Percentiles rank a stretch among this genome's conserved stretches.
These are phyloP conservation scores for Amblyopsis hoosieri DNA, from an alignment of 2,797 vertebrate species.

Conservation along the genomic window DNA sequence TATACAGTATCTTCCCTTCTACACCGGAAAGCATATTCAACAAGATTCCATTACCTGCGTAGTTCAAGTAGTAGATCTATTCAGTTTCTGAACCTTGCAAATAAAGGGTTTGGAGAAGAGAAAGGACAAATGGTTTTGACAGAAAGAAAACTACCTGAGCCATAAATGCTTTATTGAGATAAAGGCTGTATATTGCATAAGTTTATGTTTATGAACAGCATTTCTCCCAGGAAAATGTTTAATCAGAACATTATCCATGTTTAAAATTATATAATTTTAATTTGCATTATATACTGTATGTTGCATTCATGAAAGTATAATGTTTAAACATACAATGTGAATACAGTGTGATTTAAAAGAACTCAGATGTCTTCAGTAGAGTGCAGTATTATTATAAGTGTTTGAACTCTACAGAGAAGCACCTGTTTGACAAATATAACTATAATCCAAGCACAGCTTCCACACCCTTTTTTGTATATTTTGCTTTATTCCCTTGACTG, in stretches of 20 bases:
- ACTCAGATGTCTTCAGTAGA: constrained; percentile 12
- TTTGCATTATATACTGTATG: too few relatives aligned
- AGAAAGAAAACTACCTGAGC: background rate
- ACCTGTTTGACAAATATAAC: background rate
- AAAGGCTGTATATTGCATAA: constrained; percentile 5
- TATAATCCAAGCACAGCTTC: background rate
- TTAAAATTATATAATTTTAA: background rate
- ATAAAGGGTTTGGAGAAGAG: background rate
- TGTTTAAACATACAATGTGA: constrained; percentile 1
- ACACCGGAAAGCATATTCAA: too few relatives aligned
- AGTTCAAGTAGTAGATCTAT: too few relatives aligned
- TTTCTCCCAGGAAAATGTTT: background rate
- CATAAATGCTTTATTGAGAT: constrained; percentile 2
- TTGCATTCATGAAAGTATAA: background rate
- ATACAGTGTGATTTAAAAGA: background rate
- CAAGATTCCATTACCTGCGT: too few relatives aligned
- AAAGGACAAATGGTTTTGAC: background rate
- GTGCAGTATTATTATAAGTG: background rate
- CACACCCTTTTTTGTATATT: background rate
- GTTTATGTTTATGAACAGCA: background rate
- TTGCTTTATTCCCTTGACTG: background rate
- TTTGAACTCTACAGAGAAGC: background rate
- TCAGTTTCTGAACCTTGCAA: too few relatives aligned
- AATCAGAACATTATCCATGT: background rate
- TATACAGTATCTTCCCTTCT: too few relatives aligned